These are phyloP conservation scores for Xiphophorus couchianus DNA, from an alignment of 2,113 vertebrate genomes.

Conservation along the genomic window DNA sequence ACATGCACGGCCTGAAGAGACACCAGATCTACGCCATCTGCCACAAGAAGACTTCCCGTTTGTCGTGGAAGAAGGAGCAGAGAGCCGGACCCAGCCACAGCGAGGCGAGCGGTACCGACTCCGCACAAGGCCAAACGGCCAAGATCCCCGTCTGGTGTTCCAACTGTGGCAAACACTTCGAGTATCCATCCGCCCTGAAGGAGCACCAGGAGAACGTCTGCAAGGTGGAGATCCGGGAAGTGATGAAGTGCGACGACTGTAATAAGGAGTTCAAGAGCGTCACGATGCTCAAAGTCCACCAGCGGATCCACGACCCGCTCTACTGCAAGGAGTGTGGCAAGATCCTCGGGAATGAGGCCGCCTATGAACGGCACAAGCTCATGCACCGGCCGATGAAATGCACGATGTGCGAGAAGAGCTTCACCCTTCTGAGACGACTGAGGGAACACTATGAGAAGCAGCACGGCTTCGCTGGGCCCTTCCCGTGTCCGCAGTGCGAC, in stretches of 20 bases:
- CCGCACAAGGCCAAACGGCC: slow-evolving; percentile 9
- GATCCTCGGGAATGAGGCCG: slow-evolving; percentile 65
- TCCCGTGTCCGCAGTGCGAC: slow-evolving; percentile 64
- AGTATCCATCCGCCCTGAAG: slow-evolving; percentile 59
- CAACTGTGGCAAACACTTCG: slow-evolving; percentile 74
- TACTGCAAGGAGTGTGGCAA: slow-evolving; percentile 79
- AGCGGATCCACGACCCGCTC: slow-evolving; percentile 73
- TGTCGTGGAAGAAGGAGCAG: slow-evolving; percentile 57
- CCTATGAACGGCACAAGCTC: slow-evolving; percentile 74
- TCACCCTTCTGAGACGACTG: slow-evolving; percentile 70
- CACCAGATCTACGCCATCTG: slow-evolving; percentile 77
- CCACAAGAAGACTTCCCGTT: slow-evolving; percentile 65
- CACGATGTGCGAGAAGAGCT: slow-evolving; percentile 75
- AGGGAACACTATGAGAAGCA: slow-evolving; percentile 76
- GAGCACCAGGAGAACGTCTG: slow-evolving; percentile 73
- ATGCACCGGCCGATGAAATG: slow-evolving; percentile 76
- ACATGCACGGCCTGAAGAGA: slow-evolving; percentile 75
- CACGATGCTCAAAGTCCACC: slow-evolving; percentile 76
- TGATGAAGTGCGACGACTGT: slow-evolving; percentile 67
- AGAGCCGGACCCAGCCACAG: slow-evolving; percentile 14
- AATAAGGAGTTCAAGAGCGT: slow-evolving; percentile 74
- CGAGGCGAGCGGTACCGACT: not conserved
- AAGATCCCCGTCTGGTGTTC: slow-evolving; percentile 74
- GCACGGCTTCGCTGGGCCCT: slow-evolving; percentile 71
- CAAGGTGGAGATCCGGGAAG: slow-evolving; percentile 59